Evolutionary conservation across 2,113 vertebrate genomes (phyloP).

Genomic region (Neodontobutis hainanensis): DNA sequence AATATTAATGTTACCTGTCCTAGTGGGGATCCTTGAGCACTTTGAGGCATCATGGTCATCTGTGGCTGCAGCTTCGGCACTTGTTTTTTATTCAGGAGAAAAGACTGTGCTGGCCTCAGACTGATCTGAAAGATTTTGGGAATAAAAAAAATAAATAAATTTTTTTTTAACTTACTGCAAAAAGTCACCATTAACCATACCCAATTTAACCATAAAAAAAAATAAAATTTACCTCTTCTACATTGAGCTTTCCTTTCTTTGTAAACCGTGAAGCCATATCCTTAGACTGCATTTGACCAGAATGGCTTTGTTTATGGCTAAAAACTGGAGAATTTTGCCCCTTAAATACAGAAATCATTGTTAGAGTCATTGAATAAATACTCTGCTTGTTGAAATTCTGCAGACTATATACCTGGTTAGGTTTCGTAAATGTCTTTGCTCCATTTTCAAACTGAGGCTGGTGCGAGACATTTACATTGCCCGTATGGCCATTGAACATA

Average conservation of each 20-base stretch:
- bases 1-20: constrained; percentile 85
- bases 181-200: background rate
- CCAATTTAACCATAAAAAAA: too few relatives aligned
- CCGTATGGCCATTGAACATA: constrained; percentile 92
- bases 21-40: constrained; percentile 89
- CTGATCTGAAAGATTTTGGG: too few relatives aligned
- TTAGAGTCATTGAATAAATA: too few relatives aligned
- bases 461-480: constrained; percentile 86
- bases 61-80: constrained; percentile 97
- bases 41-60: constrained; percentile 92
- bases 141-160: too few relatives aligned
- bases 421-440: constrained; percentile 90
- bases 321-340: constrained; percentile 95
- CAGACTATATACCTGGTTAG: constrained; percentile 83
- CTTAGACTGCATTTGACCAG: constrained; percentile 93
- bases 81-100: constrained; percentile 96
- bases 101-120: constrained; percentile 97
- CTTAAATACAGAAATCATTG: constrained; percentile 63
- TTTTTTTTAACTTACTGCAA: too few relatives aligned
- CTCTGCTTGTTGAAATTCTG: too few relatives aligned
- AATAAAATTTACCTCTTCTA: constrained; percentile 99
- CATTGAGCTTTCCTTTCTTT: constrained; percentile 98
- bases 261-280: constrained; percentile 95
- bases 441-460: constrained; percentile 91
- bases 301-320: constrained; percentile 94